phyloP scores from a whole-genome alignment of 2,888 invertebrate species.

The Eupelmus urozonus region DNA sequence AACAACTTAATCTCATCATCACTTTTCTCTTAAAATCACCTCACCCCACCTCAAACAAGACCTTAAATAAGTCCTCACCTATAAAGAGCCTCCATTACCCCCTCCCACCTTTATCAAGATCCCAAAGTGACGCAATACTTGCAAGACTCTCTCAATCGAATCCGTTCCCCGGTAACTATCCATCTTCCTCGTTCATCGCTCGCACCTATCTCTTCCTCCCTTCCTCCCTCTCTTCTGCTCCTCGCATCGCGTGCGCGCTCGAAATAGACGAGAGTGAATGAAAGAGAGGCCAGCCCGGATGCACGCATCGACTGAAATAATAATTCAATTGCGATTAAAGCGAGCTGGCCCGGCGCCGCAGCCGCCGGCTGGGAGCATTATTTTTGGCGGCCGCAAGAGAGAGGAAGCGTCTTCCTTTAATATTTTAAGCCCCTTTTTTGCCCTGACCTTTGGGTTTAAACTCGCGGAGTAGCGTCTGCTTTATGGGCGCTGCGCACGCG shows the following conservation, averaged over 20 bases:
- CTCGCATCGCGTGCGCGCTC: constrained; percentile 52
- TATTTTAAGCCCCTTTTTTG: constrained; percentile 6
- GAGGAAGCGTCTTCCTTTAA: constrained; percentile 12
- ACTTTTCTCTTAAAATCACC: too few species aligned
- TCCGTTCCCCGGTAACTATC: not conserved
- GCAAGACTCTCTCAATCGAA: too few species aligned
- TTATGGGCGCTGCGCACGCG: too few species aligned
- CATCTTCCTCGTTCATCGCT: not conserved
- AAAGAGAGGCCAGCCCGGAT: constrained; percentile 59
- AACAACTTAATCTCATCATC: too few species aligned
- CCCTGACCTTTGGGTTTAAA: too few species aligned
- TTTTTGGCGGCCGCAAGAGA: constrained; percentile 62
- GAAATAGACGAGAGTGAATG: constrained; percentile 61
- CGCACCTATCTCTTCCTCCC: not conserved
- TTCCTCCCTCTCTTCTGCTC: not conserved
- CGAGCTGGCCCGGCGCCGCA: not conserved
- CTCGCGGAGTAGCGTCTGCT: too few species aligned
- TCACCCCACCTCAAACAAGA: too few species aligned
- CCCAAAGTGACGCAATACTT: too few species aligned
- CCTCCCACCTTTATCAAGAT: not conserved
- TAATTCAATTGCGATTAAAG: constrained; percentile 68
- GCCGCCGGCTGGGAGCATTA: constrained; percentile 66
- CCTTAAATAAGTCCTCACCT: too few species aligned
- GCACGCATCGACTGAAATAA: constrained; percentile 69
- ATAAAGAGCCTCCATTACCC: not conserved